phyloP scores from a whole-genome alignment of 2,888 invertebrate genomes.

The Galerucella calmariensis region DNA sequence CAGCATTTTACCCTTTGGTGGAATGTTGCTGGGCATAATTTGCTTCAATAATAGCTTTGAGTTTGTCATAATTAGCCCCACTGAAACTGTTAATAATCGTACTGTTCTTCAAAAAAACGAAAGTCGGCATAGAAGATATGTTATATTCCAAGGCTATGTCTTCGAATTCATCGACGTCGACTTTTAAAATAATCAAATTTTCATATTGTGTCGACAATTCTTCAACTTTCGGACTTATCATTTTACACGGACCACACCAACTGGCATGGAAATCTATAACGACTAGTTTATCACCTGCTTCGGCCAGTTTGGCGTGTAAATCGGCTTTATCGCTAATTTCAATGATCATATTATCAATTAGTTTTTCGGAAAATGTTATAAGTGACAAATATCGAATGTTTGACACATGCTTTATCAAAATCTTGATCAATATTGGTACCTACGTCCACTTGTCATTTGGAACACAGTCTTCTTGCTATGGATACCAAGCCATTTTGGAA shows the following conservation, averaged over 20 bases:
- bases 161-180: conserved; percentile 90
- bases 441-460: too few relatives aligned
- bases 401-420: neutral
- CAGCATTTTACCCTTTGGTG: neutral
- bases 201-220: conserved; percentile 73
- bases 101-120: conserved; percentile 83
- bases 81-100: conserved; percentile 77
- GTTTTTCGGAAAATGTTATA: neutral
- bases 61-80: conserved; percentile 81
- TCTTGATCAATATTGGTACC: too few relatives aligned
- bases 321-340: conserved; percentile 69
- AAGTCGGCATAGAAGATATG: conserved; percentile 90
- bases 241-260: conserved; percentile 94
- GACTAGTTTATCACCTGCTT: conserved; percentile 83
- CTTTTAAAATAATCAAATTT: conserved; percentile 66
- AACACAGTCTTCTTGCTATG: too few relatives aligned
- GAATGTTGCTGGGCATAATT: conserved; percentile 49
- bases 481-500: too few relatives aligned
- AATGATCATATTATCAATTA: conserved; percentile 19
- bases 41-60: conserved; percentile 72
- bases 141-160: conserved; percentile 83
- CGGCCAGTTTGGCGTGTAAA: conserved; percentile 74
- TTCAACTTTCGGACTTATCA: conserved; percentile 85
- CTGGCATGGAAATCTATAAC: conserved; percentile 91
- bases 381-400: conserved; percentile 2